phyloP scores from a whole-genome alignment of 2,113 vertebrate species.

The Dryoscopus gambensis region DNA sequence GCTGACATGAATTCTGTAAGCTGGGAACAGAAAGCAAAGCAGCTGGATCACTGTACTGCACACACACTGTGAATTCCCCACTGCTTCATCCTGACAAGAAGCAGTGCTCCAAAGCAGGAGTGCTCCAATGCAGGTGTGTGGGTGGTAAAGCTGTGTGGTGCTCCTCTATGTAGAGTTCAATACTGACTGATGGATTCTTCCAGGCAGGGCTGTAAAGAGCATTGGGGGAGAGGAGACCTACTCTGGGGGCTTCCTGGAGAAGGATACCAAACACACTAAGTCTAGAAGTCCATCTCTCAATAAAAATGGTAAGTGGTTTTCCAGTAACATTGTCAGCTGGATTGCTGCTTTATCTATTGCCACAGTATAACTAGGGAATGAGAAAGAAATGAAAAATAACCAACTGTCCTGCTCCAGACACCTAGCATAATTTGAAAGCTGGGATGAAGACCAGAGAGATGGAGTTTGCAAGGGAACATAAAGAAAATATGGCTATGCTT shows the following conservation, averaged over 20 bases:
- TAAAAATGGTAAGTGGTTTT: not conserved
- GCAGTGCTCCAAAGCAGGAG: not conserved
- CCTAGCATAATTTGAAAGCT: not conserved
- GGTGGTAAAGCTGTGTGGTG: not conserved
- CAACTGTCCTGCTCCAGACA: not conserved
- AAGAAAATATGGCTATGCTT: not conserved
- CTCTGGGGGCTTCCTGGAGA: not conserved
- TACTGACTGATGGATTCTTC: not conserved
- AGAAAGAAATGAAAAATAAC: not conserved
- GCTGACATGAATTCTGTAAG: slow-evolving; percentile 91
- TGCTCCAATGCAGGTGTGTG: not conserved
- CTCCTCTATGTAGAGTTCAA: rapidly evolving
- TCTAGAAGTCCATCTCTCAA: not conserved
- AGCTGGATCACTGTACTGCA: not conserved
- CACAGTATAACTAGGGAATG: not conserved
- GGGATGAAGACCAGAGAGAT: not conserved
- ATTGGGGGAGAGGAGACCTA: not conserved
- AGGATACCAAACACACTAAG: not conserved
- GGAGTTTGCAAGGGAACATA: not conserved
- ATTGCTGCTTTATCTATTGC: not conserved
- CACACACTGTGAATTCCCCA: not conserved
- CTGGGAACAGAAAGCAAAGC: slow-evolving; percentile 64
- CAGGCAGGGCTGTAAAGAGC: not conserved
- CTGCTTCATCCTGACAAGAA: not conserved
- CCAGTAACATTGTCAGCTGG: not conserved